Percentiles rank a stretch among this genome's conserved stretches.
phyloP scores from a whole-genome alignment of 2,797 vertebrate genomes.

The Benthosema pterotum region DNA sequence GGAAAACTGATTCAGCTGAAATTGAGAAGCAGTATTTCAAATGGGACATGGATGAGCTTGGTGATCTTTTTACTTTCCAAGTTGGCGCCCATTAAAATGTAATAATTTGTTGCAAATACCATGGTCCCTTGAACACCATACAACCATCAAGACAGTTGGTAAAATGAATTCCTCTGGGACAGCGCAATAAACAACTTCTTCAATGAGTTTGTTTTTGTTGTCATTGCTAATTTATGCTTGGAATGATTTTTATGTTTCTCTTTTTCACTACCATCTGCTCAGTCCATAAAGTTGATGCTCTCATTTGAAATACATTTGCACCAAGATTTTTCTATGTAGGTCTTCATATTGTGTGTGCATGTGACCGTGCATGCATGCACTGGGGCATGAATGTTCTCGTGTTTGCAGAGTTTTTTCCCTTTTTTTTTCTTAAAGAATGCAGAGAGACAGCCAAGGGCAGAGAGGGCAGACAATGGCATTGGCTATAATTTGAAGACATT shows the following conservation, averaged over 20 bases:
- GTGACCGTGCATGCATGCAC: neutral
- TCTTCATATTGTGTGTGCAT: no score
- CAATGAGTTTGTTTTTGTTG: constrained; percentile 10
- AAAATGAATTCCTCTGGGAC: neutral
- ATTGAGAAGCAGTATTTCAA: no score
- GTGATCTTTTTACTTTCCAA: neutral
- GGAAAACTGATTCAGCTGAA: no score
- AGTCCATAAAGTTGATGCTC: constrained; percentile 25
- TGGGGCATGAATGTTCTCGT: no score
- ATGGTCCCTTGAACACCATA: neutral
- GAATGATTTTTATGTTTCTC: constrained; percentile 25
- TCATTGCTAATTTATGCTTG: constrained; percentile 15
- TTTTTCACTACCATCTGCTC: constrained; percentile 35
- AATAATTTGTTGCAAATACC: constrained; percentile 1
- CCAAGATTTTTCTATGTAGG: no score
- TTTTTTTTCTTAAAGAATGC: no score
- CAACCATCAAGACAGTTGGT: neutral
- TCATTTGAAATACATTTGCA: neutral
- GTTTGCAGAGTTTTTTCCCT: no score
- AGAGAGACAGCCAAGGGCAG: no score
- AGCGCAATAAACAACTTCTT: constrained; percentile 2
- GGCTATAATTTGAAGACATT: no score
- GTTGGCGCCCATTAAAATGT: neutral
- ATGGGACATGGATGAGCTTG: neutral
- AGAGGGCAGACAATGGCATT: no score